These are phyloP conservation scores for Pocillopora grandis DNA, from an alignment of 92 coral and sea anemone genomes.

Conservation along the genomic window DNA sequence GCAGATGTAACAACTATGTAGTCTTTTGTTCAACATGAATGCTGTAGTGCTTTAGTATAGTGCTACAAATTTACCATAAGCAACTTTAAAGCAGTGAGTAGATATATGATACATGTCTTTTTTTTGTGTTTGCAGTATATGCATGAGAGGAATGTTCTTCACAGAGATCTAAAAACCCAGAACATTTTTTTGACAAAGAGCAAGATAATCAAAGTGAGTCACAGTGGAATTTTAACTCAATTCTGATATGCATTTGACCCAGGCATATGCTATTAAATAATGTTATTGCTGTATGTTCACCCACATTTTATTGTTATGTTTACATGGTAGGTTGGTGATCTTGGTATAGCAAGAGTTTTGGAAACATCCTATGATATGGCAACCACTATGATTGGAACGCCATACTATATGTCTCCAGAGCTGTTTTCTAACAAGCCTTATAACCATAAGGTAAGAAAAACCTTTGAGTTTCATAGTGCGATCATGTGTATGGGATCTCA, in stretches of 20 bases:
- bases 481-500: no score
- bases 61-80: neutral
- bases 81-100: no score
- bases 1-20: no score
- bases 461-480: no score
- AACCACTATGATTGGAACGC: constrained; percentile 93
- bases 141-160: constrained; percentile 93
- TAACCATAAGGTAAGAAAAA: constrained; percentile 81
- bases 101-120: no score
- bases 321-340: constrained; percentile 83
- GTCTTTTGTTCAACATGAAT: no score
- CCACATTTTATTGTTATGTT: neutral
- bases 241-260: neutral
- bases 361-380: constrained; percentile 99
- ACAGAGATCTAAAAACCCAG: constrained; percentile 96
- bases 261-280: no score
- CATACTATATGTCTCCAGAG: constrained; percentile 99
- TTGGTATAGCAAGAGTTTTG: constrained; percentile 93
- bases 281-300: neutral
- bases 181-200: constrained; percentile 96
- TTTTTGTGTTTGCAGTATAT: constrained; percentile 67
- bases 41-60: neutral
- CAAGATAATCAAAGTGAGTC: constrained; percentile 79
- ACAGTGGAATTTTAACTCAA: neutral
- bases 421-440: constrained; percentile 95